These are phyloP conservation scores for Odontothrips loti DNA, from an alignment of 2,888 invertebrate species.

Conservation along the genomic window DNA sequence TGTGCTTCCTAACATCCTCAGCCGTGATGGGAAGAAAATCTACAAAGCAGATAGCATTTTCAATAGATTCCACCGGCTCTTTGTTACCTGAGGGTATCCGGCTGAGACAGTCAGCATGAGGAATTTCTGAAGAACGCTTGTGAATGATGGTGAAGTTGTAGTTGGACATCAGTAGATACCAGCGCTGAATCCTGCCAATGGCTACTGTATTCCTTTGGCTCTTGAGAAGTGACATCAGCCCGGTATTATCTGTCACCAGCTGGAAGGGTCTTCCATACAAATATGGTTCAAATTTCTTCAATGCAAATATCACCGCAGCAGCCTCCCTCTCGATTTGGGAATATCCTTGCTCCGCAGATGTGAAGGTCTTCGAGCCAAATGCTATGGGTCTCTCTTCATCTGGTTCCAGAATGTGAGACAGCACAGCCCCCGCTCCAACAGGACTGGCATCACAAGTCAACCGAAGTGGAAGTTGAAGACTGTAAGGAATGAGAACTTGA, in stretches of 20 bases:
- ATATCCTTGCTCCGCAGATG: background rate
- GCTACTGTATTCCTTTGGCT: background rate
- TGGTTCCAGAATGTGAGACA: too few species aligned
- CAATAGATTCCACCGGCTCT: too few species aligned
- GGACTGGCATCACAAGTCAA: too few species aligned
- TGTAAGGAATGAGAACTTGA: too few species aligned
- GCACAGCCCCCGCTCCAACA: too few species aligned
- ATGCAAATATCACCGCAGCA: background rate
- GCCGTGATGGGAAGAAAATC: background rate
- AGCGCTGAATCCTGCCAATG: background rate
- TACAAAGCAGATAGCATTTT: too few species aligned
- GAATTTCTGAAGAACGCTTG: background rate
- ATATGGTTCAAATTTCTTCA: background rate
- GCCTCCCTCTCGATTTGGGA: background rate
- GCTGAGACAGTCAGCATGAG: background rate
- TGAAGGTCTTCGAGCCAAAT: background rate
- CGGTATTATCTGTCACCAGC: background rate
- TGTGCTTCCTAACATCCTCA: background rate
- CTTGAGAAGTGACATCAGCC: background rate
- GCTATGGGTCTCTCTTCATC: background rate
- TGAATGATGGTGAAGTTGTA: background rate
- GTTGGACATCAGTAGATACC: background rate
- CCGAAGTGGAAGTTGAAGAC: too few species aligned
- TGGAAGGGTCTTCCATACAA: background rate
- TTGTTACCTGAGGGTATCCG: background rate